Conservation (phyloP, 2,888 invertebrate species). For the Hymenopus coronatus region DNA sequence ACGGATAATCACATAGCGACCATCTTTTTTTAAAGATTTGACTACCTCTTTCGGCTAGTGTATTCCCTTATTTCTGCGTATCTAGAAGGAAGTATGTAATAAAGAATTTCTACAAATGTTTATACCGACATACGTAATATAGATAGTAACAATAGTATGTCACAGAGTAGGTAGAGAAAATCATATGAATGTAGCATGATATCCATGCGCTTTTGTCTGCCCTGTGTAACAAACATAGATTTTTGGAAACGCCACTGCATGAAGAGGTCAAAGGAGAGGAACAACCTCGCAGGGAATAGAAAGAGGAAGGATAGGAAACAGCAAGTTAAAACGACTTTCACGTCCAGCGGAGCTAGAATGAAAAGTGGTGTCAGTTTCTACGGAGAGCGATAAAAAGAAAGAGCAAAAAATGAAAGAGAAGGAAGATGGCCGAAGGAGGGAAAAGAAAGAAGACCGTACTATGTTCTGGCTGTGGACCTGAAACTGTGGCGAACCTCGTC, state of each 20-base stretch:
- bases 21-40: no score
- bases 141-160: no score
- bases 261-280: neutral
- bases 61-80: no score
- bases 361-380: slow-evolving; percentile 26
- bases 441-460: neutral
- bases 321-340: slow-evolving; percentile 23
- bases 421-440: neutral
- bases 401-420: neutral
- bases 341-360: slow-evolving; percentile 24
- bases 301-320: neutral
- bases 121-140: no score
- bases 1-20: no score
- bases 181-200: no score
- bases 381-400: neutral
- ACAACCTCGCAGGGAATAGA: neutral
- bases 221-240: no score
- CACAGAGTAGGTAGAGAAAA: no score
- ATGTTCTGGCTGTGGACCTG: neutral
- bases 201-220: no score
- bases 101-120: no score
- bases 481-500: neutral
- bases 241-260: neutral
- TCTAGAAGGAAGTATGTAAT: no score
- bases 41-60: no score